Percentiles rank a stretch among this genome's conserved stretches.
These are phyloP conservation scores for Alauda arvensis DNA, from an alignment of 2,797 vertebrate species.

Conservation along the genomic window DNA sequence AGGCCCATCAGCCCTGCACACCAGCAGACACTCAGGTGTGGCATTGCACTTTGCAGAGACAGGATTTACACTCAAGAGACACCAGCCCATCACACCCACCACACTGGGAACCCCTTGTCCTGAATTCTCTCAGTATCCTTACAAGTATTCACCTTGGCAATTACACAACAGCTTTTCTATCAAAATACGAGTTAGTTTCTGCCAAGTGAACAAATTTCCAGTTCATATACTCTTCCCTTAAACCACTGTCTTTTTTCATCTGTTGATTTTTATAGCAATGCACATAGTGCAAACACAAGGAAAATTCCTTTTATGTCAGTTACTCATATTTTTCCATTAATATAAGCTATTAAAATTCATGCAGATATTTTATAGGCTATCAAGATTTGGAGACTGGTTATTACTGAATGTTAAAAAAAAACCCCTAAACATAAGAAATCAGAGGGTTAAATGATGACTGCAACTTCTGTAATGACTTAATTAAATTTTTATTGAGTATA, in stretches of 20 bases:
- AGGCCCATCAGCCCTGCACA: neutral
- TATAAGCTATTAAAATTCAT: constrained; percentile 76
- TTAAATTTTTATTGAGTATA: constrained; percentile 82
- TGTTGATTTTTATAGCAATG: constrained; percentile 65
- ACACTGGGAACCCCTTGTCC: neutral
- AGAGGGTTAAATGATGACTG: constrained; percentile 82
- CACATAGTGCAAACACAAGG: constrained; percentile 63
- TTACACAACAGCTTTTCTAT: neutral
- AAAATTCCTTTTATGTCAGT: constrained; percentile 76
- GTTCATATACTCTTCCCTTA: constrained; percentile 36
- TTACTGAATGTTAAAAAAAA: constrained; percentile 76
- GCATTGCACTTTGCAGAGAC: neutral
- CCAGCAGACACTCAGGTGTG: neutral
- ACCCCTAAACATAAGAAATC: constrained; percentile 77
- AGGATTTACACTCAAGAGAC: neutral
- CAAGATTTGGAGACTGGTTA: constrained; percentile 73
- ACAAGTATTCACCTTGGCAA: neutral
- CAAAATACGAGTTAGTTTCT: constrained; percentile 3
- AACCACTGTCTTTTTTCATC: constrained; percentile 66
- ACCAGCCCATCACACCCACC: neutral
- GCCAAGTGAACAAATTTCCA: neutral
- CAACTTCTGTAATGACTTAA: constrained; percentile 83
- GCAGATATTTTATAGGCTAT: constrained; percentile 77
- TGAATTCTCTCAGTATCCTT: neutral
- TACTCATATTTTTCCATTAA: constrained; percentile 79